A percentile compares a stretch with the other conserved stretches of the same genome.
phyloP scores from a whole-genome alignment of 2,888 invertebrate species.

The Bombyx huttoni region DNA sequence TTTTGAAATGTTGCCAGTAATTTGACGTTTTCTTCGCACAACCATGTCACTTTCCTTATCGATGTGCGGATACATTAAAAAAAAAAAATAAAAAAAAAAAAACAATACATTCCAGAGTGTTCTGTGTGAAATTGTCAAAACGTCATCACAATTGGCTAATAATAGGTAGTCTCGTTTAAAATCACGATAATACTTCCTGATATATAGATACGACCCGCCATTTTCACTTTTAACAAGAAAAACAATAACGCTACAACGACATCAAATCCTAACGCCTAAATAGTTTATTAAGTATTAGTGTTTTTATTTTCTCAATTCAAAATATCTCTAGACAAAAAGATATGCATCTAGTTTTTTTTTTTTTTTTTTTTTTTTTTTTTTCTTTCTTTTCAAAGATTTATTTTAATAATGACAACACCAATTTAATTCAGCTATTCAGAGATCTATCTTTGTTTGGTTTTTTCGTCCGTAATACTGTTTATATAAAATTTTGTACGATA shows the following conservation, averaged over 20 bases:
- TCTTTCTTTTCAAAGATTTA: too few species aligned
- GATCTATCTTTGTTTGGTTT: slow-evolving; percentile 23
- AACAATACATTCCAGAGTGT: too few species aligned
- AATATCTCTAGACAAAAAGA: slow-evolving; percentile 69
- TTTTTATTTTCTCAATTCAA: slow-evolving; percentile 46
- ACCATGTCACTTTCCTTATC: too few species aligned
- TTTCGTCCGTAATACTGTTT: slow-evolving; percentile 48
- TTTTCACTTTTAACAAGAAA: slow-evolving; percentile 29
- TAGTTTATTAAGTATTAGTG: slow-evolving; percentile 20
- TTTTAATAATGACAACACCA: neutral
- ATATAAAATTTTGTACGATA: slow-evolving; percentile 11
- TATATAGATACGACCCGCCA: neutral
- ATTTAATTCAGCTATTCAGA: slow-evolving; percentile 44
- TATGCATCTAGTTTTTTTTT: slow-evolving; percentile 64
- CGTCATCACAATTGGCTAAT: neutral
- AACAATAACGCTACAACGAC: slow-evolving; percentile 58
- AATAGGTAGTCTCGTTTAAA: neutral
- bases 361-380: slow-evolving; percentile 23
- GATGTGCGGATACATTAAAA: too few species aligned
- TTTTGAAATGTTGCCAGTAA: too few species aligned
- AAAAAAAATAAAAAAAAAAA: too few species aligned
- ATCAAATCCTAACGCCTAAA: slow-evolving; percentile 59
- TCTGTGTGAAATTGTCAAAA: neutral
- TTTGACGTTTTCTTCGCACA: too few species aligned
- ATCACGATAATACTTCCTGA: neutral